phyloP scores from a whole-genome alignment of 1,140 invertebrate genomes.

The Chlorops oryzae region DNA sequence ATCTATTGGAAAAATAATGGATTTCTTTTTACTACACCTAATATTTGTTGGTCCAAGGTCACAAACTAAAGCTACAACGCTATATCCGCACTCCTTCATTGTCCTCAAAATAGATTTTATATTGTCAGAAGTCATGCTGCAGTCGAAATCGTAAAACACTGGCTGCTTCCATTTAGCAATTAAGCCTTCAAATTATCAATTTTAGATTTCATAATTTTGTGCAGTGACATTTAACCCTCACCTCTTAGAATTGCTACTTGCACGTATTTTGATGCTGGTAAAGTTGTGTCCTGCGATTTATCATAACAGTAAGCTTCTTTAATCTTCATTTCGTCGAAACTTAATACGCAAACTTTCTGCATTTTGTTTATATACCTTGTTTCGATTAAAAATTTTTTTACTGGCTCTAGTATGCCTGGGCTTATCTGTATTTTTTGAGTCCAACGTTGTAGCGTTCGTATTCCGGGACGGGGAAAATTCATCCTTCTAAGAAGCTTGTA shows the following conservation, averaged over 20 bases:
- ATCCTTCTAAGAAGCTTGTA: neutral
- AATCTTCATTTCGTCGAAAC: neutral
- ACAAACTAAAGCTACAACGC: neutral
- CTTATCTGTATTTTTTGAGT: neutral
- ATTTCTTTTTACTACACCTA: no score
- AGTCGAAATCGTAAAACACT: conserved; percentile 3
- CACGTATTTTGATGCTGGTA: neutral
- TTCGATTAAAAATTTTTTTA: neutral
- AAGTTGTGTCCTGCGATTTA: neutral
- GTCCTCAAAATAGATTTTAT: neutral
- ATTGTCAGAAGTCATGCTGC: neutral
- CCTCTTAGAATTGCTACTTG: neutral
- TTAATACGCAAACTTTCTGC: neutral
- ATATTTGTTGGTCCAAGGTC: neutral
- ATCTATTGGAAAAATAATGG: no score
- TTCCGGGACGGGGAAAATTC: neutral
- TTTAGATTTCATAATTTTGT: neutral
- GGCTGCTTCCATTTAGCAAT: conserved; percentile 7
- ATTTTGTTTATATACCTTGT: neutral
- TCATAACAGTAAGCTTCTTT: neutral
- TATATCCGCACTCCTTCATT: neutral
- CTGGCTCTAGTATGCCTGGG: neutral
- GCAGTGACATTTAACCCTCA: neutral
- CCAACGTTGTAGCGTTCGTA: neutral
- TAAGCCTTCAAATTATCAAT: neutral